Evolutionary conservation across 53 echinoderm and acorn worm species (phyloP).

Genomic region (Mesocentrotus franciscanus): DNA sequence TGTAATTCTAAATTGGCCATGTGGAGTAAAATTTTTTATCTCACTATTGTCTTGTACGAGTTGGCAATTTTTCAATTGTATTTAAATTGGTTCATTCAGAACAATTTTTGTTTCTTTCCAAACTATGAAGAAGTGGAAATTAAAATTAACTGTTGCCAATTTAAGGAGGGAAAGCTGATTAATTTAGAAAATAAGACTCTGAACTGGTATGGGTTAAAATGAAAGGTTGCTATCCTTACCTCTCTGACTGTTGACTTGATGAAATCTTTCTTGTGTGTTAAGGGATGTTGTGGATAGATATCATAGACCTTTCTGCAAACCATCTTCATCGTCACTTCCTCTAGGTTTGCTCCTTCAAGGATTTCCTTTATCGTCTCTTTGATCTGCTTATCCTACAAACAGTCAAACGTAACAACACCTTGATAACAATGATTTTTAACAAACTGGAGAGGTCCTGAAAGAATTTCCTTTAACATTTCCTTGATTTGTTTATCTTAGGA

Average conservation of each 20-base stretch:
- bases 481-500: neutral
- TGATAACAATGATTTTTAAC: neutral
- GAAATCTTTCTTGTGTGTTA: conserved; percentile 93
- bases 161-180: no score
- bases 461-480: neutral
- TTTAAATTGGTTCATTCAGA: no score
- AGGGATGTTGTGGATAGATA: conserved; percentile 86
- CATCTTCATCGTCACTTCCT: conserved; percentile 96
- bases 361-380: conserved; percentile 75
- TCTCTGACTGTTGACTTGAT: conserved; percentile 95
- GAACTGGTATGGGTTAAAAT: no score
- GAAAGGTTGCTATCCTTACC: conserved; percentile 55
- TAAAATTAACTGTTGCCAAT: no score
- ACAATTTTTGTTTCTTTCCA: no score
- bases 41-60: no score
- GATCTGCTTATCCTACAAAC: conserved; percentile 80
- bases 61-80: no score
- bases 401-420: neutral
- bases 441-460: neutral
- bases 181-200: no score
- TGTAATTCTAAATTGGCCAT: no score
- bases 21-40: no score
- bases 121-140: no score
- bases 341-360: conserved; percentile 88
- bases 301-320: conserved; percentile 95